Evolutionary conservation across 53 echinoderm and acorn worm genomes (phyloP).

Genomic region (Zoroaster sp.): DNA sequence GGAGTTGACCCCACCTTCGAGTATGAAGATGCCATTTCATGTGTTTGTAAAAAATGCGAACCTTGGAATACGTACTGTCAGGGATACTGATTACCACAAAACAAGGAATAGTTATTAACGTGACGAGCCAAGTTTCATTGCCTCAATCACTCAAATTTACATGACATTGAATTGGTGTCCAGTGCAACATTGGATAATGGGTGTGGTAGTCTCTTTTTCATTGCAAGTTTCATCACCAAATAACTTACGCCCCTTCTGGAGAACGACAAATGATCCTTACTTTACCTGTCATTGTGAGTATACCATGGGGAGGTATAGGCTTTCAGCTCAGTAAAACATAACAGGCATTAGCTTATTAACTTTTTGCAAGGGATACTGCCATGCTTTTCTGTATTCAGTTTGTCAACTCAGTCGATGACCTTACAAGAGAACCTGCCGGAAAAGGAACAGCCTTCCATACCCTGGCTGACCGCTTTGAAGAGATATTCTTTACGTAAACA

Average conservation of each 20-base stretch:
- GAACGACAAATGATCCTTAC: neutral
- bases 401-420: slow-evolving; percentile 8
- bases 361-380: slow-evolving; percentile 7
- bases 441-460: neutral
- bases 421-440: neutral
- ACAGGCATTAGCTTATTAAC: slow-evolving; percentile 32
- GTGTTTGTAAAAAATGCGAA: slow-evolving; percentile 71
- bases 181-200: neutral
- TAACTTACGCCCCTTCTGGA: neutral
- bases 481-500: slow-evolving; percentile 13
- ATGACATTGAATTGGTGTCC: neutral
- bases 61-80: slow-evolving; percentile 73
- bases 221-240: neutral
- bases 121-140: neutral
- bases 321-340: neutral
- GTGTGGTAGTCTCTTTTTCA: too few relatives aligned
- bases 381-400: slow-evolving; percentile 14
- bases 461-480: neutral
- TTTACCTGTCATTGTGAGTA: neutral
- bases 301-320: neutral
- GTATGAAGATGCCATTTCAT: slow-evolving; percentile 71
- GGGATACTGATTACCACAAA: slow-evolving; percentile 24
- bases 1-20: slow-evolving; percentile 83
- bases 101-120: neutral
- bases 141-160: neutral